Evolutionary conservation across 2,797 vertebrate species (phyloP).

Genomic region (Lophius americanus): DNA sequence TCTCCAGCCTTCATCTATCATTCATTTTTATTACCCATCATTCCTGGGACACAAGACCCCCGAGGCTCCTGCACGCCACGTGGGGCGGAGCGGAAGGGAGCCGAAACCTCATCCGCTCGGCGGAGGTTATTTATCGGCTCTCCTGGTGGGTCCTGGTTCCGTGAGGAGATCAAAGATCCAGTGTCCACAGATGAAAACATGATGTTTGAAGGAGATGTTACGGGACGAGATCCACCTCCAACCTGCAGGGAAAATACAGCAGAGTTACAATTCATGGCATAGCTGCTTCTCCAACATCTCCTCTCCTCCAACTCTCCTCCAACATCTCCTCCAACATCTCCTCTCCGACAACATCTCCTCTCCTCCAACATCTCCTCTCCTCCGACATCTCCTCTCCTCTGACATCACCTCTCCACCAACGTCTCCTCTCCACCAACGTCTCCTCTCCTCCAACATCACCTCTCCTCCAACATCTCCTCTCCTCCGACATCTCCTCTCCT

Average conservation of each 20-base stretch:
- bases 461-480: no score
- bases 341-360: no score
- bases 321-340: conserved; percentile 74
- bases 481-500: no score
- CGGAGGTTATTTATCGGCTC: conserved; percentile 79
- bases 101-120: conserved; percentile 82
- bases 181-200: conserved; percentile 66
- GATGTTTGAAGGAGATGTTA: conserved; percentile 60
- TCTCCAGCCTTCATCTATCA: conserved; percentile 86
- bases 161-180: conserved; percentile 61
- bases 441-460: no score
- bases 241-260: conserved; percentile 53
- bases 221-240: conserved; percentile 35
- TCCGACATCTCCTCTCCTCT: no score
- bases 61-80: conserved; percentile 73
- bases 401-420: no score
- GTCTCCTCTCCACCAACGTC: no score
- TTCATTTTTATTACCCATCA: conserved; percentile 88
- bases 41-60: conserved; percentile 78
- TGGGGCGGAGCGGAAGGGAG: conserved; percentile 79
- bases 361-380: no score
- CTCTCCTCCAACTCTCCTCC: conserved; percentile 61
- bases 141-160: conserved; percentile 67
- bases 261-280: conserved; percentile 58
- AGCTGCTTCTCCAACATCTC: conserved; percentile 17